Conservation (phyloP, 2,797 vertebrate genomes). For the Chrysocyon brachyurus region DNA sequence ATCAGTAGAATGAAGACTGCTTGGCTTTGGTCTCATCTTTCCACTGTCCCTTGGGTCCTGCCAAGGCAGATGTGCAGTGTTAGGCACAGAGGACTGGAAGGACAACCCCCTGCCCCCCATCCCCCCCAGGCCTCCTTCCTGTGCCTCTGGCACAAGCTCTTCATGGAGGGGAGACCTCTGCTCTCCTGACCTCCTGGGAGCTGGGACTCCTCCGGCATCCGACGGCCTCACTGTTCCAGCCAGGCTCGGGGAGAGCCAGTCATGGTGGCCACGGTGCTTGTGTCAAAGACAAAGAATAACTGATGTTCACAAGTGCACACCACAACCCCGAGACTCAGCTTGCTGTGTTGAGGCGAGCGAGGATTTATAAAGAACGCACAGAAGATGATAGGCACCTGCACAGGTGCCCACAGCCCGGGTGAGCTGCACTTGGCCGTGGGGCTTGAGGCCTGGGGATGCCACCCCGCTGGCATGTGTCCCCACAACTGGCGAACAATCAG, state of each 20-base stretch:
- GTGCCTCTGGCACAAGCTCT: too few species aligned
- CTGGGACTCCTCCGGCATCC: not conserved
- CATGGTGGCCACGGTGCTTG: too few species aligned
- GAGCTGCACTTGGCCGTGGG: fast-evolving
- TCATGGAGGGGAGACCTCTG: fast-evolving
- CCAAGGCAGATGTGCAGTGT: not conserved
- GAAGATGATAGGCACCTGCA: not conserved
- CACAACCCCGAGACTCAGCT: not conserved
- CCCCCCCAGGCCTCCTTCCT: too few species aligned
- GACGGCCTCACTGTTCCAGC: fast-evolving
- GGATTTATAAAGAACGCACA: not conserved
- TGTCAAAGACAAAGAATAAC: not conserved
- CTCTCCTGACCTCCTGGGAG: fast-evolving
- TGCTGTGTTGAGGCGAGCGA: fast-evolving
- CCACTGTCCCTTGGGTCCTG: too few species aligned
- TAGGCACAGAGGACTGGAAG: not conserved
- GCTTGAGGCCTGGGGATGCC: not conserved
- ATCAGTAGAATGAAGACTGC: not conserved
- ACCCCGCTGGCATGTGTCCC: not conserved
- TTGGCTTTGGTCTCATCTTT: not conserved
- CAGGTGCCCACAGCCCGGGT: not conserved
- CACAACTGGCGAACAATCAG: slow-evolving; percentile 46
- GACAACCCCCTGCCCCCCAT: too few species aligned
- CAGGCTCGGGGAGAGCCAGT: not conserved
- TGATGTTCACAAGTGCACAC: fast-evolving